Percentiles rank a stretch among this genome's conserved stretches.
Evolutionary conservation across 2,888 invertebrate genomes (phyloP).

Genomic region (Tenthredo mesomela): DNA sequence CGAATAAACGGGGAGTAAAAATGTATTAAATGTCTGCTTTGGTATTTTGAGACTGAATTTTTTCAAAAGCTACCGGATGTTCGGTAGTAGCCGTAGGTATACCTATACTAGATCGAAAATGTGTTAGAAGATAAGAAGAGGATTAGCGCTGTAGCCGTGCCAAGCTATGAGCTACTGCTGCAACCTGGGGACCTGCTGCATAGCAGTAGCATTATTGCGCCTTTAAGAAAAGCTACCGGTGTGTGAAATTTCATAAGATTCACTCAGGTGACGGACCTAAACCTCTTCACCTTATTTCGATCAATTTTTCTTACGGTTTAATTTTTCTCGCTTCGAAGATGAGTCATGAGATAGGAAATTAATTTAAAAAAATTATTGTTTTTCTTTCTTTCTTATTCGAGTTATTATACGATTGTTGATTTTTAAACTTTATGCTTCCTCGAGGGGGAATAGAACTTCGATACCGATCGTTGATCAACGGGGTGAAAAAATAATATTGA

Average conservation of each 20-base stretch:
- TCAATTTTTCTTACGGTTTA: background rate
- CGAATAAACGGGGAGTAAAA: background rate
- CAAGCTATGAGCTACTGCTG: background rate
- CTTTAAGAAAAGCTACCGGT: background rate
- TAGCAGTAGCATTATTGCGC: background rate
- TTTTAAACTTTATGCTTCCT: background rate
- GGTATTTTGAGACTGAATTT: background rate
- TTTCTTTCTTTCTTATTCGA: background rate
- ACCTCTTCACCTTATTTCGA: background rate
- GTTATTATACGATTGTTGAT: background rate
- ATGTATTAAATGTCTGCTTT: constrained; percentile 13
- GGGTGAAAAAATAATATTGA: constrained; percentile 44
- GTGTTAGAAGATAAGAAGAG: constrained; percentile 37
- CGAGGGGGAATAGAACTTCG: background rate
- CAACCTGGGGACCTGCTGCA: background rate
- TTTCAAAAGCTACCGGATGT: constrained; percentile 28
- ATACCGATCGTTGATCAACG: background rate
- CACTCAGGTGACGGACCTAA: background rate
- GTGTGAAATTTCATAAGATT: background rate
- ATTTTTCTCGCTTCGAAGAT: background rate
- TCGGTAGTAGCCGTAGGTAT: background rate
- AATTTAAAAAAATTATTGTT: too few relatives aligned
- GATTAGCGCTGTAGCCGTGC: background rate
- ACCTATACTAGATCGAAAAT: constrained; percentile 9
- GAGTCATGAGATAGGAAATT: too few relatives aligned